Base-by-base conservation (phyloP, 2,888 invertebrate species). In the Tupiocoris notatus region DNA sequence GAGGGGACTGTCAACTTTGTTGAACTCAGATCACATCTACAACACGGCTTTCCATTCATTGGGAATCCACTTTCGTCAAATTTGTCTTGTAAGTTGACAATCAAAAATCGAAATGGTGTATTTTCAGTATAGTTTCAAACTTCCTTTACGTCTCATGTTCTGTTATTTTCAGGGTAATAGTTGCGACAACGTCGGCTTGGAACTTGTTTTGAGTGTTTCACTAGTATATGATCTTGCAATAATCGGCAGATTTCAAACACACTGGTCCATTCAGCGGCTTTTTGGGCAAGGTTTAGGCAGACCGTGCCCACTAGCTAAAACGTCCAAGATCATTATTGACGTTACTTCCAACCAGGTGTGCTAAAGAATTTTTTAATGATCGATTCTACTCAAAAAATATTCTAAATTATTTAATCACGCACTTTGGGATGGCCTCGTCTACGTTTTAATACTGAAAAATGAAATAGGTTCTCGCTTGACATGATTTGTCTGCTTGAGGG, bases 41-140 rank as follows among this genome's bases (percentile, higher is more conserved):
- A 95, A 95, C 82, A 93, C 96, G 1, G 92, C 93, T 82, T 98
- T 95, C 83, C 95, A 97, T 85, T 96, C 97, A 0, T 85, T 97
- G 76, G 92, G 92, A 22, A 86, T 98, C 58, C 92, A 95, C 85
- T 89, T 96, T 54, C 88, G 95, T 76, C 92, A 92, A 67, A 86
- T 93, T 57, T 96, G 96, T 81, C 80, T 82, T 82, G 87, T 86
- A 81, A 82, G 82, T 75, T 54, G 22, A 20, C 56, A 17, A 6
- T 17, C 2, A 17, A 59, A 20, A 59, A 59, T 7, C 2, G 17
- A 3, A 20, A 59, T 18, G 12, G 12, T n/a, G n/a, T n/a, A n/a
- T n/a, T n/a, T n/a, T n/a, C n/a, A n/a, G n/a, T n/a, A n/a, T n/a
- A n/a, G n/a, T n/a, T n/a, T n/a, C n/a, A n/a, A n/a, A n/a, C n/a